A percentile compares a stretch with the other conserved stretches of the same genome.
phyloP scores from a whole-genome alignment of 2,888 invertebrate species.

The Calameuta idolon region DNA sequence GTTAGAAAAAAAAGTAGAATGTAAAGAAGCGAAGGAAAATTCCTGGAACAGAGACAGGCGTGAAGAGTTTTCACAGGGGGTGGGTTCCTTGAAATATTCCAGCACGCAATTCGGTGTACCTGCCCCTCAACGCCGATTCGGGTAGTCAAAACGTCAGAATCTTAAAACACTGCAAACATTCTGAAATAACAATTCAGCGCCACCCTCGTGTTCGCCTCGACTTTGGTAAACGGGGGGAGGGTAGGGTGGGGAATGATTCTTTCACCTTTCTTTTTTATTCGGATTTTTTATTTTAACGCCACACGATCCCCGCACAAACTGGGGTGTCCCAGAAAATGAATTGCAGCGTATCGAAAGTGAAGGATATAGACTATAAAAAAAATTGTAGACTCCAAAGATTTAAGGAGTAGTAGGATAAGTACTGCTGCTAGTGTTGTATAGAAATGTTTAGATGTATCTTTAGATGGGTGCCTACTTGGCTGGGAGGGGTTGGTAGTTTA shows the following conservation, averaged over 20 bases:
- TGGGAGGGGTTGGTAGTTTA: not conserved
- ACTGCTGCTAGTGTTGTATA: not conserved
- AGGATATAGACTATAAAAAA: not conserved
- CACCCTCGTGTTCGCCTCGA: conserved; percentile 43
- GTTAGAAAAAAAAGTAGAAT: not conserved
- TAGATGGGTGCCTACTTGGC: not conserved
- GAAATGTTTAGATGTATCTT: not conserved
- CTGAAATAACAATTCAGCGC: conserved; percentile 64
- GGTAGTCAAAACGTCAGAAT: conserved; percentile 66
- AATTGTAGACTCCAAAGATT: not conserved
- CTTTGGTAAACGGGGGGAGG: conserved; percentile 61
- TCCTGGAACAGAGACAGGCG: not conserved
- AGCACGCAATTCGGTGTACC: conserved; percentile 21
- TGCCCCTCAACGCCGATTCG: conserved; percentile 38
- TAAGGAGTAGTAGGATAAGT: not conserved
- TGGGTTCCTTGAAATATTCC: not conserved
- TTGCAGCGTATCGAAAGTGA: not conserved
- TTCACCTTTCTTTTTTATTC: not conserved
- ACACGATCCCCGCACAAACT: conserved; percentile 66
- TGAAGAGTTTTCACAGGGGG: not conserved
- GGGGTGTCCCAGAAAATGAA: conserved; percentile 26
- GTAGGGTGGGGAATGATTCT: not conserved
- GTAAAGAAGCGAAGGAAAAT: not conserved
- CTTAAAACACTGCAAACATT: conserved; percentile 66
- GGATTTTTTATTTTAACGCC: conserved; percentile 58